These are phyloP conservation scores for Oophaga pumilio DNA, from an alignment of 2,113 vertebrate genomes.

Conservation along the genomic window DNA sequence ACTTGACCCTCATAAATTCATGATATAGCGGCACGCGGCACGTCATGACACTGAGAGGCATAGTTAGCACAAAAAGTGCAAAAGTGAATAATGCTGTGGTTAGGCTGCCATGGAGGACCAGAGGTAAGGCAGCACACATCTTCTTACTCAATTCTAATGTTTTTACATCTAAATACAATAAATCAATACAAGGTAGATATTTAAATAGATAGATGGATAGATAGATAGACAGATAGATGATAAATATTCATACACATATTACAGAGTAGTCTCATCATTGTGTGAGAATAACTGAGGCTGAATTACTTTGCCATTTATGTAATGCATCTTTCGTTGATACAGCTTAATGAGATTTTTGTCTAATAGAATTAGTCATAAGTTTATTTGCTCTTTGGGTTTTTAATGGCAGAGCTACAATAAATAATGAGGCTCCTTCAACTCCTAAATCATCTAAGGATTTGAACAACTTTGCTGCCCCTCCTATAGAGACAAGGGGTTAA, in stretches of 20 bases:
- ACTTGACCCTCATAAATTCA: too few species aligned
- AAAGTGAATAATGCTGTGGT: too few species aligned
- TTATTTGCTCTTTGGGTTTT: slow-evolving; percentile 53
- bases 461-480: slow-evolving; percentile 20
- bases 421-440: slow-evolving; percentile 18
- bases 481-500: slow-evolving; percentile 48
- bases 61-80: too few species aligned
- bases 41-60: too few species aligned
- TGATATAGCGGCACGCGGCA: too few species aligned
- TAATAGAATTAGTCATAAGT: slow-evolving; percentile 49
- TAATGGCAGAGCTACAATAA: slow-evolving; percentile 19
- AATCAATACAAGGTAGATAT: neutral
- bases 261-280: neutral
- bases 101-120: too few species aligned
- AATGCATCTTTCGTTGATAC: slow-evolving; percentile 18
- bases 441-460: neutral
- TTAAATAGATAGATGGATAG: neutral
- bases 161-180: too few species aligned
- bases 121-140: too few species aligned
- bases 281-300: neutral
- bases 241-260: neutral
- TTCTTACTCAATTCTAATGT: too few species aligned
- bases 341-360: slow-evolving; percentile 50
- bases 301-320: slow-evolving; percentile 25
- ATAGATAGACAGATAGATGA: neutral